Conservation (phyloP, 2,113 vertebrate species). For the Phyllostomus discolor region DNA sequence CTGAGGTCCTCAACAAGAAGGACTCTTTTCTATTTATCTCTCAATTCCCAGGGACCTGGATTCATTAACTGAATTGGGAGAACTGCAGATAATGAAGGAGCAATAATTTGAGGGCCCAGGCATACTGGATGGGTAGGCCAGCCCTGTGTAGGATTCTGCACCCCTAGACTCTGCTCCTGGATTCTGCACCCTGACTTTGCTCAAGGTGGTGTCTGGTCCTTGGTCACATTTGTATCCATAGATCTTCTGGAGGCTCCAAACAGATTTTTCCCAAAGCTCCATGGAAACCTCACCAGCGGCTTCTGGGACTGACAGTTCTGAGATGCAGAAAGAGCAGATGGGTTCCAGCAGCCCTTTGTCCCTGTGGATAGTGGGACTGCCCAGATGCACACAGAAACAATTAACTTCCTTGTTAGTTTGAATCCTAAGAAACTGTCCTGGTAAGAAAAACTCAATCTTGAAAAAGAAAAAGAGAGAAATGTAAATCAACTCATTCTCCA, state of each 20-base stretch:
- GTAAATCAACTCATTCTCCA: not conserved
- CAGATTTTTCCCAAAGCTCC: not conserved
- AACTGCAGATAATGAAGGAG: not conserved
- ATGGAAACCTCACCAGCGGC: not conserved
- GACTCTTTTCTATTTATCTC: not conserved
- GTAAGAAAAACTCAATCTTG: not conserved
- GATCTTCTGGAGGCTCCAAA: not conserved
- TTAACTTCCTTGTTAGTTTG: not conserved
- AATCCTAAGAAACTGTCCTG: not conserved
- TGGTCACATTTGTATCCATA: fast-evolving
- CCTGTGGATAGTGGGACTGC: not conserved
- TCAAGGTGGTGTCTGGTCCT: not conserved
- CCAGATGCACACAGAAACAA: not conserved
- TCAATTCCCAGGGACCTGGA: not conserved
- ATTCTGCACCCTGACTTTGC: too few species aligned
- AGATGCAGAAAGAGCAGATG: not conserved
- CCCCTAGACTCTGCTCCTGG: not conserved
- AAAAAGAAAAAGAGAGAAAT: not conserved
- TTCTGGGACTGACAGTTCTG: not conserved
- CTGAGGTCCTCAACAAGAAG: not conserved
- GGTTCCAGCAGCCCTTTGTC: not conserved
- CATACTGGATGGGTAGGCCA: not conserved
- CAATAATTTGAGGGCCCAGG: not conserved
- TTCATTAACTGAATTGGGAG: not conserved
- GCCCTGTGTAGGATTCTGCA: not conserved